Evolutionary conservation across 2,797 vertebrate genomes (phyloP).

Genomic region (Tragopan temminckii): DNA sequence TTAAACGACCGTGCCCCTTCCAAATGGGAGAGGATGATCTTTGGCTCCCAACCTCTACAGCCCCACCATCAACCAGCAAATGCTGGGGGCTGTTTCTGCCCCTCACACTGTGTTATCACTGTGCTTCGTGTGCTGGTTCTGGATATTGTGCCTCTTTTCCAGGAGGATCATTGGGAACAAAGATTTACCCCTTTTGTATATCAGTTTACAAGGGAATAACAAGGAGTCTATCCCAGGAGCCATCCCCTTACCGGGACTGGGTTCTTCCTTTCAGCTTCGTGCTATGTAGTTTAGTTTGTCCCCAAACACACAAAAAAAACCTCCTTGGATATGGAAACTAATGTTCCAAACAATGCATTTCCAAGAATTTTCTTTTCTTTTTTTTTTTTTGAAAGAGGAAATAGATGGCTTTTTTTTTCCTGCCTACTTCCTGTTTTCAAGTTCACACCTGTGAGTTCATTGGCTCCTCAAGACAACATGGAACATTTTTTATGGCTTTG

Average conservation of each 20-base stretch:
- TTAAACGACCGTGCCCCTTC: neutral
- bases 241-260: neutral
- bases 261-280: neutral
- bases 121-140: neutral
- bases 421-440: neutral
- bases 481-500: neutral
- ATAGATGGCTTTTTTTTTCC: neutral
- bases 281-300: neutral
- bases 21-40: no score
- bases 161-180: neutral
- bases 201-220: neutral
- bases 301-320: neutral
- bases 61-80: neutral
- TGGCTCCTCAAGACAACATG: fast-evolving
- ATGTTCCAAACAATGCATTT: neutral
- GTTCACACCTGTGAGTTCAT: neutral
- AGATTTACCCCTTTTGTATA: neutral
- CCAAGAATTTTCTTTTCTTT: neutral
- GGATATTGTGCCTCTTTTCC: neutral
- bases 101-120: fast-evolving
- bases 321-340: neutral
- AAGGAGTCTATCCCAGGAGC: neutral
- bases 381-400: neutral
- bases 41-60: no score
- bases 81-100: neutral